These are phyloP conservation scores for Drosophila baimaii DNA, from an alignment of 1,140 invertebrate species.

Conservation along the genomic window DNA sequence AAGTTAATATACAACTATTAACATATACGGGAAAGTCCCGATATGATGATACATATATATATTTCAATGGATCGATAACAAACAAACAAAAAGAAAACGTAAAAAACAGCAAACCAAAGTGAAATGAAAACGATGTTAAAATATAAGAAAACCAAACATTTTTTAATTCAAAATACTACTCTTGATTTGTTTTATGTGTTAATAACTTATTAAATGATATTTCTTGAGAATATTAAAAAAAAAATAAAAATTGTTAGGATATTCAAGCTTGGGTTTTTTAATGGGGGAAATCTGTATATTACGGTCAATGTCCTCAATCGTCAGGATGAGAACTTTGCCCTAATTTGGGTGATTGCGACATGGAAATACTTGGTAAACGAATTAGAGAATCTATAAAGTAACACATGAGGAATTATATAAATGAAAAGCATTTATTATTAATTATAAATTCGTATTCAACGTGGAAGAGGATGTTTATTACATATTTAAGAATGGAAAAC, in stretches of 20 bases:
- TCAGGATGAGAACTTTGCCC: too few relatives aligned
- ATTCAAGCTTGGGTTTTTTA: conserved; percentile 50
- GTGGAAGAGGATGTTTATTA: too few relatives aligned
- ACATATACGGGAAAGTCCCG: conserved; percentile 44
- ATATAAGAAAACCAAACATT: conserved; percentile 71
- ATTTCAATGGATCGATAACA: conserved; percentile 79
- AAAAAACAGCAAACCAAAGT: conserved; percentile 56
- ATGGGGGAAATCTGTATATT: conserved; percentile 5
- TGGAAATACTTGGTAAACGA: too few relatives aligned
- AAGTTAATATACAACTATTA: conserved; percentile 68
- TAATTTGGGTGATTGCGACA: too few relatives aligned
- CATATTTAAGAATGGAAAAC: too few relatives aligned
- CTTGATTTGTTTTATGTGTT: conserved; percentile 82
- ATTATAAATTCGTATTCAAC: too few relatives aligned
- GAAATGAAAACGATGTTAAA: conserved; percentile 70
- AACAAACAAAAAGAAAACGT: conserved; percentile 48
- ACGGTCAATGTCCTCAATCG: too few relatives aligned
- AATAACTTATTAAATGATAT: conserved; percentile 82
- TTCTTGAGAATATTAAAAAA: conserved; percentile 77
- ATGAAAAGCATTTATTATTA: too few relatives aligned
- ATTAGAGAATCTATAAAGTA: too few relatives aligned
- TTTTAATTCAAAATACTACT: conserved; percentile 82
- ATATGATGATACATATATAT: conserved; percentile 65
- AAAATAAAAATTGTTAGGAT: conserved; percentile 78
- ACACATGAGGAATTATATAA: too few relatives aligned